phyloP scores from a whole-genome alignment of 2,888 invertebrate genomes.

The Chrysolina americana region DNA sequence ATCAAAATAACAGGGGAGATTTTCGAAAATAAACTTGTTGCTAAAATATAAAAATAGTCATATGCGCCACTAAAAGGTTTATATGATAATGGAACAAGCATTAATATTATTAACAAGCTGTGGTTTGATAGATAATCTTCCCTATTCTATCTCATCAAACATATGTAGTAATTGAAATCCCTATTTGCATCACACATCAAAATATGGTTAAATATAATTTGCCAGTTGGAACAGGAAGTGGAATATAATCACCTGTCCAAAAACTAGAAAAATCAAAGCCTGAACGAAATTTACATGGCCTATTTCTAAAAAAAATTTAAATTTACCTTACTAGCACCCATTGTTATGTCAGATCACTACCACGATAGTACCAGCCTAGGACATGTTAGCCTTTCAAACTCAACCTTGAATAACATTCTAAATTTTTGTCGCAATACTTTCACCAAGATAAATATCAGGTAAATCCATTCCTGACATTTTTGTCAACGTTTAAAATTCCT shows the following conservation, averaged over 20 bases:
- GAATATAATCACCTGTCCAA: too few relatives aligned
- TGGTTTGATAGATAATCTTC: background rate
- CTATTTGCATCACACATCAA: background rate
- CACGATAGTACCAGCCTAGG: background rate
- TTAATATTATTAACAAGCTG: too few relatives aligned
- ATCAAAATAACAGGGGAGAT: background rate
- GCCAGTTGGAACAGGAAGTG: background rate
- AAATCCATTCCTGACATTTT: background rate
- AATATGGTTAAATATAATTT: background rate
- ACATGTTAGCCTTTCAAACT: slow-evolving; percentile 7
- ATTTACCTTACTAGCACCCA: slow-evolving; percentile 8
- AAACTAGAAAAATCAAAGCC: background rate
- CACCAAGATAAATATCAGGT: background rate
- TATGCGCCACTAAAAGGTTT: too few relatives aligned
- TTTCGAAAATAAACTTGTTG: background rate
- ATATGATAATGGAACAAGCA: too few relatives aligned
- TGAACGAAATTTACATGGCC: background rate
- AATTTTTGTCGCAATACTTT: slow-evolving; percentile 14
- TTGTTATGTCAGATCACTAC: background rate
- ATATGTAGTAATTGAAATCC: background rate
- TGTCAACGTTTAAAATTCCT: slow-evolving; percentile 11
- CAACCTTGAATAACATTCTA: slow-evolving; percentile 12
- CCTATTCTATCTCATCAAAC: background rate
- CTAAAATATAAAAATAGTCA: too few relatives aligned
- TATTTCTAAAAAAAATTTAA: background rate